These are phyloP conservation scores for Teleiodes luculella DNA, from an alignment of 2,888 invertebrate species.

Conservation along the genomic window DNA sequence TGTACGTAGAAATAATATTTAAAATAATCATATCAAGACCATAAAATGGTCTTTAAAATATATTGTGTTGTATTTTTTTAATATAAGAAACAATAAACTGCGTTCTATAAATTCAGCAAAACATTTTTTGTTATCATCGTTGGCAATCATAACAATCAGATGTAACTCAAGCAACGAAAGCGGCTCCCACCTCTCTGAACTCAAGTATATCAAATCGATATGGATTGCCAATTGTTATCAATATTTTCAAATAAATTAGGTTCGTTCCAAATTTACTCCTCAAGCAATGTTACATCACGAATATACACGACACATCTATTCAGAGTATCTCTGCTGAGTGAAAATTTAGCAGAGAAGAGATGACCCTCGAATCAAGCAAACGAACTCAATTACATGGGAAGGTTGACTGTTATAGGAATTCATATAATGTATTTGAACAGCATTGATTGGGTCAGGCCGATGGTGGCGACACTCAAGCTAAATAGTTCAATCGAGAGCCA, in stretches of 20 bases:
- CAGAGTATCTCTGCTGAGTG: slow-evolving; percentile 1
- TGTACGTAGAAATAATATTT: neutral
- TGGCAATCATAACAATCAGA: too few relatives aligned
- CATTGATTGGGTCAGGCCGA: slow-evolving; percentile 39
- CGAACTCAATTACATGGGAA: slow-evolving; percentile 3
- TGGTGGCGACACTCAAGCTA: slow-evolving; percentile 28
- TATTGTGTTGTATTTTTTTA: too few relatives aligned
- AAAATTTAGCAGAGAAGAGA: neutral
- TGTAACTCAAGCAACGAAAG: too few relatives aligned
- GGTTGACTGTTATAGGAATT: slow-evolving; percentile 1
- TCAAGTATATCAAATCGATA: too few relatives aligned
- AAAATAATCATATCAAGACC: too few relatives aligned
- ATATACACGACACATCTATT: neutral
- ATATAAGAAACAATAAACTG: too few relatives aligned
- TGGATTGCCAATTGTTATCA: too few relatives aligned
- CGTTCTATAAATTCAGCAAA: too few relatives aligned
- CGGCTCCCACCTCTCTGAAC: too few relatives aligned
- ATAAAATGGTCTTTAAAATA: too few relatives aligned
- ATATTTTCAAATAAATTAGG: too few relatives aligned
- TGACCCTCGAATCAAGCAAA: slow-evolving; percentile 4
- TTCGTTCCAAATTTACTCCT: neutral
- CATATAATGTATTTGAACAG: slow-evolving; percentile 48
- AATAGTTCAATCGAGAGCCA: slow-evolving; percentile 37
- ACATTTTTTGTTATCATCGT: too few relatives aligned
- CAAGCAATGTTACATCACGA: neutral